These are phyloP conservation scores for Lottia gigantea DNA, from an alignment of 2,888 invertebrate species.

Conservation along the genomic window DNA sequence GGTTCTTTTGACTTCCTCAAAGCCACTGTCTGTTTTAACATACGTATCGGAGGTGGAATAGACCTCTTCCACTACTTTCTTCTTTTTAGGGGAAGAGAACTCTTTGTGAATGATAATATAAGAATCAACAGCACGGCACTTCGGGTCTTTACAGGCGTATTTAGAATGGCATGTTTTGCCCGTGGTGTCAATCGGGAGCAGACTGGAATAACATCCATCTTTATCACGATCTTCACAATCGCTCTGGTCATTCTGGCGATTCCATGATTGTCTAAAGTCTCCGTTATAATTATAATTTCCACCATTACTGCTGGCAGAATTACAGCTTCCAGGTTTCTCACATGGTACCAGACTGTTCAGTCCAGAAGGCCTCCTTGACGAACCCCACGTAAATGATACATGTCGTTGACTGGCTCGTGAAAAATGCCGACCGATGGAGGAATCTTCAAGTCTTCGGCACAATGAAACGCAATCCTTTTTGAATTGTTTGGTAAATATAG, in stretches of 20 bases:
- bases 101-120: slow-evolving; percentile 18
- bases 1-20: neutral
- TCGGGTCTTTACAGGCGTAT: neutral
- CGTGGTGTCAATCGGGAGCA: neutral
- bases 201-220: slow-evolving; percentile 9
- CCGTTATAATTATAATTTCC: slow-evolving; percentile 26
- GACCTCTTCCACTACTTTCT: slow-evolving; percentile 14
- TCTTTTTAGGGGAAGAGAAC: slow-evolving; percentile 17
- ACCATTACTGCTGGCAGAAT: slow-evolving; percentile 39
- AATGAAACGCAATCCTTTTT: slow-evolving; percentile 96
- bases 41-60: slow-evolving; percentile 17
- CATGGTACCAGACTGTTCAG: slow-evolving; percentile 40
- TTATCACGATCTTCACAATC: neutral
- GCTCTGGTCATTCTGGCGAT: neutral
- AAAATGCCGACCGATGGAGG: slow-evolving; percentile 56
- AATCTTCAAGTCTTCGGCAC: slow-evolving; percentile 91
- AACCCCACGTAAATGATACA: slow-evolving; percentile 39
- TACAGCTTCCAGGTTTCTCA: slow-evolving; percentile 44
- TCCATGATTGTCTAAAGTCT: neutral
- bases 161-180: neutral
- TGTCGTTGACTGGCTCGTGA: slow-evolving; percentile 49
- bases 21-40: slow-evolving; percentile 12
- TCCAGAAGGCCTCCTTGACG: slow-evolving; percentile 42
- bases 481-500: slow-evolving; percentile 96
- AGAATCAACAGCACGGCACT: slow-evolving; percentile 10